phyloP scores from a whole-genome alignment of 2,797 vertebrate genomes.

The Anisognathus igniventris region DNA sequence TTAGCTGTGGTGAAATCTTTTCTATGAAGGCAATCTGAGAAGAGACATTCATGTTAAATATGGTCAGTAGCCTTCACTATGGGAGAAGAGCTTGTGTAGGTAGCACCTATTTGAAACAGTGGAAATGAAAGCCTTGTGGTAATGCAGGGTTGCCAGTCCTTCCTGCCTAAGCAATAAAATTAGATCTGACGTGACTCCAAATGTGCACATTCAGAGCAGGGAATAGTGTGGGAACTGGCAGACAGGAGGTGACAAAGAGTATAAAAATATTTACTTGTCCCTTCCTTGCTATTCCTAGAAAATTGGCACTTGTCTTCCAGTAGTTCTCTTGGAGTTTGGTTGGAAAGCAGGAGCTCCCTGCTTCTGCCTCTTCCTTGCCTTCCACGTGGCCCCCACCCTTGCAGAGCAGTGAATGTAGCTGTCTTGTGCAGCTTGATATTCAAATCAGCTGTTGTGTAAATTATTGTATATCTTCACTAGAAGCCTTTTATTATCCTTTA shows the following conservation, averaged over 20 bases:
- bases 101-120: not conserved
- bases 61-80: not conserved
- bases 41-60: not conserved
- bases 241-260: not conserved
- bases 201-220: not conserved
- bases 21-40: not conserved
- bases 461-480: not conserved
- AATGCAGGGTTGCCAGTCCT: not conserved
- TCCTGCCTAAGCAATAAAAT: not conserved
- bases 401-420: not conserved
- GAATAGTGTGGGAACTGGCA: not conserved
- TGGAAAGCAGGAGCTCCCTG: not conserved
- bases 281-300: not conserved
- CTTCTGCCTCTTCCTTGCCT: not conserved
- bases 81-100: not conserved
- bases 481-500: not conserved
- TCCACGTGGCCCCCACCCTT: not conserved
- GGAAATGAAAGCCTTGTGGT: not conserved
- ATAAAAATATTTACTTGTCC: not conserved
- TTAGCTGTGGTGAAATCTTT: not conserved
- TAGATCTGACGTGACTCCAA: not conserved
- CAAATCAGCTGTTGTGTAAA: not conserved
- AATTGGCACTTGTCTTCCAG: not conserved
- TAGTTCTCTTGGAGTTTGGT: not conserved
- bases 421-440: not conserved